A percentile compares a stretch with the other conserved stretches of the same genome.
Conservation (phyloP, 2,113 vertebrate genomes). For the Arvicanthis niloticus region DNA sequence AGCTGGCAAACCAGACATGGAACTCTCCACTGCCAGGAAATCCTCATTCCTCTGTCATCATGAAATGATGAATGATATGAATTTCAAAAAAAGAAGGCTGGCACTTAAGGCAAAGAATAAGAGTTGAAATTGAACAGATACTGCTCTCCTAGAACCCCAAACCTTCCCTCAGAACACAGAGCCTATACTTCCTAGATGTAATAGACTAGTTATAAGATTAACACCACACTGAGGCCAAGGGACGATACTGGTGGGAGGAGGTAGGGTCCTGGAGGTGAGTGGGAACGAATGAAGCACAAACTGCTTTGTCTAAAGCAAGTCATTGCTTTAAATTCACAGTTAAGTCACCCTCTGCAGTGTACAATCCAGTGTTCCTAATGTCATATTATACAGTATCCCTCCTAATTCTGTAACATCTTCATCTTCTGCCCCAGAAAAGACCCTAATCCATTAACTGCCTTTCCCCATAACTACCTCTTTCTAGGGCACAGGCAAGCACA, state of each 20-base stretch:
- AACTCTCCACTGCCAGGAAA: not conserved
- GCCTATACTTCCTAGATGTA: not conserved
- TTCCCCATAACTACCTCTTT: not conserved
- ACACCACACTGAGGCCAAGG: not conserved
- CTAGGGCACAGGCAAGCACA: not conserved
- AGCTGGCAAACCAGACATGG: not conserved
- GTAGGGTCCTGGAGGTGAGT: no score
- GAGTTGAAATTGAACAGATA: not conserved
- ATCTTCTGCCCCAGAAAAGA: not conserved
- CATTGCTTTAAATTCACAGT: not conserved
- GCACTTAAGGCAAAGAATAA: not conserved
- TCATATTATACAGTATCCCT: not conserved
- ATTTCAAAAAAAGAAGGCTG: not conserved
- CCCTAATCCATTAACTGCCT: not conserved
- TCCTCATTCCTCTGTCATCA: not conserved
- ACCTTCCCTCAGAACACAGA: not conserved
- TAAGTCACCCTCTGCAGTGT: not conserved
- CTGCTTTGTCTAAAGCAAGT: not conserved
- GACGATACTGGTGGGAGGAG: not conserved
- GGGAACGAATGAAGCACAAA: not conserved
- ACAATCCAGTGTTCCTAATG: not conserved
- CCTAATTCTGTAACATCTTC: not conserved
- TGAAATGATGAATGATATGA: not conserved
- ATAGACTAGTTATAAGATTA: not conserved
- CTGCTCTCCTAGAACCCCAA: not conserved